Evolutionary conservation across 2,888 invertebrate species (phyloP), one percentile per base, ranked within the genome.

Genomic region (Schizaphis graminum): DNA sequence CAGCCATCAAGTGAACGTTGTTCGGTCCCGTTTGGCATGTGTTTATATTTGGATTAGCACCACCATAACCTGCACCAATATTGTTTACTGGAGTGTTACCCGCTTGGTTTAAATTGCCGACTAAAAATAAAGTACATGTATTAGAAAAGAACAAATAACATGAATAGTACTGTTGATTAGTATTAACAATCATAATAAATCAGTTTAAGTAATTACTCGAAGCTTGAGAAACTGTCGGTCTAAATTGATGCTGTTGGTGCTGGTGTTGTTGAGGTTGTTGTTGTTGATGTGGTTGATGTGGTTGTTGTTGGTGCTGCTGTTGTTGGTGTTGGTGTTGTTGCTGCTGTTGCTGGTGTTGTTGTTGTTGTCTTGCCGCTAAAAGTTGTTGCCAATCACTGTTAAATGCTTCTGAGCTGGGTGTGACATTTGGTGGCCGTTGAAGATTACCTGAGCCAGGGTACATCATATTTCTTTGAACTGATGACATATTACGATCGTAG

Each of bases 381-480:
- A 95, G 41, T 47, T 95, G 95, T 89, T 94, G 91, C 95, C 95
- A 95, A 94, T 95, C 95, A 56, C 94, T 94, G 49, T 91, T 88
- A 85, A 92, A 91, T 2, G 94, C 91, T 49, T 94, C 94, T 86
- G 93, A 85, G 61, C 94, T 94, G 21, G 92, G 94, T 21, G 94
- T 94, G n/a, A 94, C 94, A 41, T 94, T 94, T 13, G 94, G 94
- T 28, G 94, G 91, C n/a, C 90, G 89, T 84, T 94, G 94, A n/a
- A 94, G 49, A 53, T 91, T 94, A 13, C 86, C 90, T 4, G 86
- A 56, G 35, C 94, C 94, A 0, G 90, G 67, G 0, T 94, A 94
- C 90, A 94, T 94, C 91, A 94, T 94, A 35, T 91, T 94, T 44
- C 94, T 90, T 44, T 94, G 94, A 44, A 94, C 94, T 3, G 94